These are phyloP conservation scores for Sciurus carolinensis DNA, from an alignment of 2,797 vertebrate species.

Conservation along the genomic window DNA sequence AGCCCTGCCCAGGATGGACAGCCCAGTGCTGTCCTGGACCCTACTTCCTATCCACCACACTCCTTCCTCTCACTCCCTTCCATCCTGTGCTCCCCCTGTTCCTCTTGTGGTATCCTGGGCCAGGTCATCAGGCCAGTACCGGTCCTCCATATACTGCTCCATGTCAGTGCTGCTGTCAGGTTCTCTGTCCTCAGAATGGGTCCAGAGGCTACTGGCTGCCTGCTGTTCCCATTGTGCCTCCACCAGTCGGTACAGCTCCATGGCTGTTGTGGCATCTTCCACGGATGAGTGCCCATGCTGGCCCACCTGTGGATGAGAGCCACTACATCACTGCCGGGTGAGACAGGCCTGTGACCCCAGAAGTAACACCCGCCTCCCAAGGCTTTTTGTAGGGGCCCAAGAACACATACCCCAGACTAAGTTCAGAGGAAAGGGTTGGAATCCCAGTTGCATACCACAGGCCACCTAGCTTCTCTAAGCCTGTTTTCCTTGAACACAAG, in stretches of 20 bases:
- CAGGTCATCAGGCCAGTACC: slow-evolving; percentile 94
- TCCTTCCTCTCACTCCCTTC: background rate
- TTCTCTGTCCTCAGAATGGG: slow-evolving; percentile 71
- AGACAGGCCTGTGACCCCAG: background rate
- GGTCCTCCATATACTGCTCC: slow-evolving; percentile 94
- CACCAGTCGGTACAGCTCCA: slow-evolving; percentile 97
- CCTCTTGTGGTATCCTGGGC: slow-evolving; percentile 85
- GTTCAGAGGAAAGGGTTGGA: background rate
- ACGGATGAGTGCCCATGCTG: slow-evolving; percentile 94
- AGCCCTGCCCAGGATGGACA: background rate
- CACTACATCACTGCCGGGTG: background rate
- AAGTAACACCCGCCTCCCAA: background rate
- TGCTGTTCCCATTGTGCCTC: slow-evolving; percentile 93
- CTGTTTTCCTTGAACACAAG: background rate
- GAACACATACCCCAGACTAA: accelerated
- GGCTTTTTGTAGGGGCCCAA: background rate
- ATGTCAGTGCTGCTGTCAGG: slow-evolving; percentile 81
- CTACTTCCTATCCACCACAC: accelerated
- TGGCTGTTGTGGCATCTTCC: slow-evolving; percentile 94
- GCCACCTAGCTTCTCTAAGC: background rate
- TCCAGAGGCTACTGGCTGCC: slow-evolving; percentile 76
- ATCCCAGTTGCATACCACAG: accelerated
- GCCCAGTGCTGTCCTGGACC: background rate
- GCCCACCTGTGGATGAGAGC: slow-evolving; percentile 88
- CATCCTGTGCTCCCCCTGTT: accelerated